Percentiles rank a stretch among this genome's conserved stretches.
Evolutionary conservation across 2,888 invertebrate species (phyloP).

Genomic region (Synanthedon andrenaeformis): DNA sequence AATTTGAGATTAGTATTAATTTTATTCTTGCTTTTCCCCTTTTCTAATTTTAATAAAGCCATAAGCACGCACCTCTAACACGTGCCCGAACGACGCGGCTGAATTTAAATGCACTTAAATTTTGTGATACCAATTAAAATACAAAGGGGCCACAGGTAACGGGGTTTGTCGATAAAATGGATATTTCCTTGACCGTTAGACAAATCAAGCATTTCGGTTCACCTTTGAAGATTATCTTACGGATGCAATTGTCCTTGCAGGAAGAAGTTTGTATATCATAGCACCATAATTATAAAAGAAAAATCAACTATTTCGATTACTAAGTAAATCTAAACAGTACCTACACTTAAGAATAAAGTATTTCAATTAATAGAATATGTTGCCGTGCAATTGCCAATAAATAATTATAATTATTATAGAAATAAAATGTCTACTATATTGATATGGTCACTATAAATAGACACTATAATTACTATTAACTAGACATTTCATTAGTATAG

Average conservation of each 20-base stretch:
- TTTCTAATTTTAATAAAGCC: slow-evolving; percentile 55
- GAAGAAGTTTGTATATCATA: neutral
- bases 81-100: slow-evolving; percentile 38
- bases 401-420: no score
- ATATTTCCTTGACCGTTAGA: slow-evolving; percentile 8
- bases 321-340: no score
- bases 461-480: no score
- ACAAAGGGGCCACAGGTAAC: slow-evolving; percentile 33
- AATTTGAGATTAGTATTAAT: slow-evolving; percentile 55
- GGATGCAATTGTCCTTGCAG: neutral
- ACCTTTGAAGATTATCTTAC: slow-evolving; percentile 3
- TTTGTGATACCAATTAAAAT: slow-evolving; percentile 34
- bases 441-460: no score
- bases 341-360: no score
- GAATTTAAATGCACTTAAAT: slow-evolving; percentile 47
- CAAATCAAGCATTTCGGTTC: slow-evolving; percentile 7
- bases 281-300: neutral
- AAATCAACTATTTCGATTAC: no score
- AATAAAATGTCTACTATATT: no score
- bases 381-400: no score
- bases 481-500: no score
- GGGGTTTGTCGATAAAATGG: slow-evolving; percentile 12
- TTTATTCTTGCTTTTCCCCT: slow-evolving; percentile 56
- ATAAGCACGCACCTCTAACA: slow-evolving; percentile 48
- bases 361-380: no score